Evolutionary conservation across 2,797 vertebrate genomes (phyloP).

Genomic region (Fratercula arctica): DNA sequence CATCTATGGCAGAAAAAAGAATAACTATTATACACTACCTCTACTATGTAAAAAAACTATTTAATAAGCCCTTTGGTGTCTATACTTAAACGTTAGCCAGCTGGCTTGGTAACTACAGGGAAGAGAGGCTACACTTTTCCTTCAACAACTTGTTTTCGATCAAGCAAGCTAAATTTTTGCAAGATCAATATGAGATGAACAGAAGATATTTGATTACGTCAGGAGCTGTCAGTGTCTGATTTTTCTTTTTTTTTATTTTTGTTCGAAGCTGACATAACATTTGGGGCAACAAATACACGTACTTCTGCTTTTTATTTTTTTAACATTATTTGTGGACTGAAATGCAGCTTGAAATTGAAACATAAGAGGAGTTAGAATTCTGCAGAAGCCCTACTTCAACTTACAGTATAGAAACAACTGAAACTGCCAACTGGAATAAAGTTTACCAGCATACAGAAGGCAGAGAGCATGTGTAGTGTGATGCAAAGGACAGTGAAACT

Average conservation of each 20-base stretch:
- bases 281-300: conserved; percentile 3
- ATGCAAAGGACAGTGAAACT: not conserved
- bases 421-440: conserved; percentile 9
- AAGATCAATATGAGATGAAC: conserved; percentile 16
- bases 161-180: not conserved
- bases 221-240: not conserved
- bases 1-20: not conserved
- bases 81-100: not conserved
- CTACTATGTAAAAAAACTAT: not conserved
- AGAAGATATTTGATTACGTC: conserved; percentile 34
- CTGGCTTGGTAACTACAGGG: not conserved
- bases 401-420: not conserved
- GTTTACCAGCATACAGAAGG: not conserved
- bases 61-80: not conserved
- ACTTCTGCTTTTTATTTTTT: not conserved
- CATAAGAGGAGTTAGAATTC: conserved; percentile 1
- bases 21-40: not conserved
- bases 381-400: conserved; percentile 1
- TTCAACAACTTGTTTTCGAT: conserved; percentile 4
- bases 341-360: conserved; percentile 31
- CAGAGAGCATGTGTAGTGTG: not conserved
- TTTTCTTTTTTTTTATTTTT: not conserved
- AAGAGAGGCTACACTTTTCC: not conserved
- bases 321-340: conserved; percentile 7
- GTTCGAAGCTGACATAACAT: not conserved